Evolutionary conservation across 2,888 invertebrate genomes (phyloP), one percentile per base, ranked within the genome.

Genomic region (Anorthoa munda): DNA sequence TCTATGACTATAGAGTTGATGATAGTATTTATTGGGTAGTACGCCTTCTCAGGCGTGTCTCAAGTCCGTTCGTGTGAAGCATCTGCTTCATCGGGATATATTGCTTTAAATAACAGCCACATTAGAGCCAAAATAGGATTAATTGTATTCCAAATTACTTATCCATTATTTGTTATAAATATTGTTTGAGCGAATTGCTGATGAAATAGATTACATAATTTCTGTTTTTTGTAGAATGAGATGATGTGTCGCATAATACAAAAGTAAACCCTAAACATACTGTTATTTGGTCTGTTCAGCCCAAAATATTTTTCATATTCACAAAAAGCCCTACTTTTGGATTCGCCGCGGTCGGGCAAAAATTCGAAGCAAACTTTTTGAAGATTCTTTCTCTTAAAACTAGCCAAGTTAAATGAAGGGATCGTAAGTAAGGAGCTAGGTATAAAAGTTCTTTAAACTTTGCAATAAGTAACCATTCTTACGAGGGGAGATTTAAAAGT

Each of bases 121-220:
- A 39, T 39, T 39, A 39, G 7, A 39, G 39, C 39, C 39, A 39
- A 39, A 39, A 39, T 39, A 39, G 39, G 31, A 39, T 39, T 39
- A 9, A 9, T 39, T 39, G 39, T 39, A 39, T 39, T 39, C 7
- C 39, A 9, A 39, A 39, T 9, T 39, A 39, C 39, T 39, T 39
- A 5, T 31, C 31, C 31, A 31, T 3, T 39, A 39, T 9, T 1
- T 39, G 39, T n/a, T n/a, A n/a, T n/a, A n/a, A n/a, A n/a, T 72
- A 66, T 74, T 71, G 73, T 72, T 68, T 45, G 45, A 9, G 46
- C 23, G 31, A 72, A 55, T 45, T 65, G 18, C 53, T 59, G 56
- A 72, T 75, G 50, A 39, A 61, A 80, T 80, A 53, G 50, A 56
- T 66, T 53, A 76, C 46, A 45, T 45, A 18, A 66, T 64, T 61